Conservation (phyloP, 2,113 vertebrate species). For the Echinops telfairi region DNA sequence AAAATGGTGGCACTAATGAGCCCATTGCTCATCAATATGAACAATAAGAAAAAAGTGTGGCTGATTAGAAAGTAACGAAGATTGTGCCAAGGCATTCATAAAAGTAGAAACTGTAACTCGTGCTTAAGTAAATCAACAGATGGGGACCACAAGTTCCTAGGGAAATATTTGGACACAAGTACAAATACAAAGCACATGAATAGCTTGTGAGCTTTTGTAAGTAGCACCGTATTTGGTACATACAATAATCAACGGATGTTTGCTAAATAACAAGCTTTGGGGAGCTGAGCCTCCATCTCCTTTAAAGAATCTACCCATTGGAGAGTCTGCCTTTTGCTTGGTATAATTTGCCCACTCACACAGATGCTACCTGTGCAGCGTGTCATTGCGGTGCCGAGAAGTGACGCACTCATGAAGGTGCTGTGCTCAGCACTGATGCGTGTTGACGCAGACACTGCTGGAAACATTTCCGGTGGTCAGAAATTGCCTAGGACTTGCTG, state of each 20-base stretch:
- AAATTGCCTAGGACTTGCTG: not conserved
- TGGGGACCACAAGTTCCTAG: not conserved
- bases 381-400: not conserved
- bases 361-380: not conserved
- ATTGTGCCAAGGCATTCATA: constrained; percentile 53
- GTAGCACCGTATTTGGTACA: not conserved
- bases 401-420: not conserved
- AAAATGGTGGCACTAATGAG: constrained; percentile 41
- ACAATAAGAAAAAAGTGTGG: constrained; percentile 55
- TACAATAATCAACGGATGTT: constrained; percentile 17
- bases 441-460: not conserved
- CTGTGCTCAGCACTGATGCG: not conserved
- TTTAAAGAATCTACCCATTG: not conserved
- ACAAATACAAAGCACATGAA: not conserved
- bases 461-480: not conserved
- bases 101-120: constrained; percentile 47
- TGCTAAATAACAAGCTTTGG: constrained; percentile 54
- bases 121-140: constrained; percentile 7
- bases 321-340: not conserved
- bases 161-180: not conserved
- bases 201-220: not conserved
- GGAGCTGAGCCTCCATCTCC: not conserved
- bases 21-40: constrained; percentile 65
- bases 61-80: constrained; percentile 62
- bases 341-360: not conserved